These are phyloP conservation scores for Stenotaenia linearis DNA, from an alignment of 2,888 invertebrate species.

Conservation along the genomic window DNA sequence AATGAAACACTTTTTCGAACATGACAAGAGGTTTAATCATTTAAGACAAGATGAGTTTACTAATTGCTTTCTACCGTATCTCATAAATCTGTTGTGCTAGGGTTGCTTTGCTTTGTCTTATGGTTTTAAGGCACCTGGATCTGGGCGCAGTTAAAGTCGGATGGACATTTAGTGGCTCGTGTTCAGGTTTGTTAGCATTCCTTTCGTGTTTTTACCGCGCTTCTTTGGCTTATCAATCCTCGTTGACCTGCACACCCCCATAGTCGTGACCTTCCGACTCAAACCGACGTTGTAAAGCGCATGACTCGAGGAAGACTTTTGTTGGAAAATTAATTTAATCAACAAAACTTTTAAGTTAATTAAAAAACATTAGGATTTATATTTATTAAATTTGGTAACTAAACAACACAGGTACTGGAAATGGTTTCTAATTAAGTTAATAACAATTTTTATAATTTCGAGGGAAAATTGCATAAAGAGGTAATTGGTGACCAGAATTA, in stretches of 20 bases:
- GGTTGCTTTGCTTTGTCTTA: neutral
- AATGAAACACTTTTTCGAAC: neutral
- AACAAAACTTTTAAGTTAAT: slow-evolving; percentile 11
- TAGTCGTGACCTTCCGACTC: slow-evolving; percentile 3
- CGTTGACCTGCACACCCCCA: slow-evolving; percentile 1
- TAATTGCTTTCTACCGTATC: neutral
- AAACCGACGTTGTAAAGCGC: neutral
- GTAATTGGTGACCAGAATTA: neutral
- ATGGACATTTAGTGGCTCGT: slow-evolving; percentile 13
- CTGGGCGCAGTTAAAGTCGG: neutral
- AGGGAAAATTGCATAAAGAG: neutral
- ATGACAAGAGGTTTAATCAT: slow-evolving; percentile 8
- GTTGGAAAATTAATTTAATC: neutral
- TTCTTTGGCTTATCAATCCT: slow-evolving; percentile 20
- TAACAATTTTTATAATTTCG: neutral
- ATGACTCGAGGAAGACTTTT: neutral
- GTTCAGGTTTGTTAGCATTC: slow-evolving; percentile 17
- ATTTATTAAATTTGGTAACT: neutral
- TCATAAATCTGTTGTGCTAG: slow-evolving; percentile 1
- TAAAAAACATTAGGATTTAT: neutral
- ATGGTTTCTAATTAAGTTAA: neutral
- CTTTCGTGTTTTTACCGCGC: neutral
- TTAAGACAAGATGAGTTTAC: slow-evolving; percentile 17
- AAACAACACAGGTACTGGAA: neutral
- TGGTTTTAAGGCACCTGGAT: neutral